Base-by-base conservation (phyloP, 2,797 vertebrate genomes). In the Cynopterus sphinx region DNA sequence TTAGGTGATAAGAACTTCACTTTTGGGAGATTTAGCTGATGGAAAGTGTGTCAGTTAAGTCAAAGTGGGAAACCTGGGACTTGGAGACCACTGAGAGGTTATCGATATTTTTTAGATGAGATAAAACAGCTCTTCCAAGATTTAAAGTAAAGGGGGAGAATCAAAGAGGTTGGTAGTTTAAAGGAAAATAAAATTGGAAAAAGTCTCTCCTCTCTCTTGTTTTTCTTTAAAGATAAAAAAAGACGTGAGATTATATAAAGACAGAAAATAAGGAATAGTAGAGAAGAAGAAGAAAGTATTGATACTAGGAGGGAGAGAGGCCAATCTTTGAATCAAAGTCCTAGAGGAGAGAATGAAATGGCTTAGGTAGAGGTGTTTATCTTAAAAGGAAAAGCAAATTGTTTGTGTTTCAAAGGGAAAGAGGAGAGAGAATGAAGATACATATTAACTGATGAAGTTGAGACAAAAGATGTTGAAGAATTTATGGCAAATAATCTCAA, bases 151-250 rank as follows among this genome's bases (percentile, higher is more conserved):
- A 90, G 78, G 13, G 65, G n/a, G 73, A 36, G 41, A 74, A 39
- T n/a, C 33, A 81, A 92, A 89, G 46, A 92, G 26, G 24, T 57
- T 94, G 46, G 21, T n/a, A 93, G 67, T 10, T 49, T 71, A 78
- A 87, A 92, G 70, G 65, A 71, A 87, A 95, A 81, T 28, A 92
- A 81, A 87, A 65, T 13, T 92, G 49, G 39, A 12, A 15, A 67
- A 90, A 49, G 24, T 0, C 1, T 8, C 36, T 15, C 8, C 10
- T 12, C 22, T 8, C 21, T 7, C 41, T 61, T 61, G 33, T 11
- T 81, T 78, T 95, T 91, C 61, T 92, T 92, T 13, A 94, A 89
- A 55, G 26, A 7, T 6, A n/a, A 68, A 97, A 86, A 91, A 24
- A 91, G 79, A 87, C 24, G n/a, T 51, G 51, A 89, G 33, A 75